phyloP scores from a whole-genome alignment of 2,888 invertebrate genomes.

The Deroplatys truncata region DNA sequence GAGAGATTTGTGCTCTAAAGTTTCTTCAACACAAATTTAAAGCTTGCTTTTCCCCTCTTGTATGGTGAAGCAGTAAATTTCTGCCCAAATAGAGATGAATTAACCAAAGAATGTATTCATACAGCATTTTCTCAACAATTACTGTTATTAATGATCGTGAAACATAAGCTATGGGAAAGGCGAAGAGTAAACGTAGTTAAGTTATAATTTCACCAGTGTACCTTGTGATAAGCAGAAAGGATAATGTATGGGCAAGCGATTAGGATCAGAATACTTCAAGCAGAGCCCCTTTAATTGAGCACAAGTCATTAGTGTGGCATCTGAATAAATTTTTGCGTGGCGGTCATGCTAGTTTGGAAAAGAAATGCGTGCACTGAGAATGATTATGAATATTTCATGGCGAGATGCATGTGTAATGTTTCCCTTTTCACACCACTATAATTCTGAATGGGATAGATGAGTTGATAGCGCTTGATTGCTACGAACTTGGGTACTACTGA shows the following conservation, averaged over 20 bases:
- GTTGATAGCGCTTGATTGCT: not conserved
- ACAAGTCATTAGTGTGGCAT: not conserved
- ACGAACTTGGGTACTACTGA: no score
- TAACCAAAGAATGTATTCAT: not conserved
- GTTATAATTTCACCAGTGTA: not conserved
- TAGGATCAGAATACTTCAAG: not conserved
- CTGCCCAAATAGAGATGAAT: not conserved
- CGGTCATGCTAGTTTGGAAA: not conserved
- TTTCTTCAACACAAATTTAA: no score
- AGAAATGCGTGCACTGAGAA: not conserved
- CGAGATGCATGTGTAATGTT: not conserved
- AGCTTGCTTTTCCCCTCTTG: not conserved
- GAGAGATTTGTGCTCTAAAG: no score
- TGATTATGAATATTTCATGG: not conserved
- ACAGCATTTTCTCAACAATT: not conserved
- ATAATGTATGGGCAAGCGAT: not conserved
- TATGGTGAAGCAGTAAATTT: not conserved
- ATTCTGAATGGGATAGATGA: not conserved
- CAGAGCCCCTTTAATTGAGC: not conserved
- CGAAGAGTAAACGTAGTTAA: not conserved
- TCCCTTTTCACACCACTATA: not conserved
- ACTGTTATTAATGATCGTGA: not conserved
- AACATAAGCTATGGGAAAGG: not conserved
- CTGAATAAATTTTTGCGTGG: no score
- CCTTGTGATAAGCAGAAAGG: no score